Conservation (phyloP, 2,888 invertebrate genomes). For the Cheilosia pagana region DNA sequence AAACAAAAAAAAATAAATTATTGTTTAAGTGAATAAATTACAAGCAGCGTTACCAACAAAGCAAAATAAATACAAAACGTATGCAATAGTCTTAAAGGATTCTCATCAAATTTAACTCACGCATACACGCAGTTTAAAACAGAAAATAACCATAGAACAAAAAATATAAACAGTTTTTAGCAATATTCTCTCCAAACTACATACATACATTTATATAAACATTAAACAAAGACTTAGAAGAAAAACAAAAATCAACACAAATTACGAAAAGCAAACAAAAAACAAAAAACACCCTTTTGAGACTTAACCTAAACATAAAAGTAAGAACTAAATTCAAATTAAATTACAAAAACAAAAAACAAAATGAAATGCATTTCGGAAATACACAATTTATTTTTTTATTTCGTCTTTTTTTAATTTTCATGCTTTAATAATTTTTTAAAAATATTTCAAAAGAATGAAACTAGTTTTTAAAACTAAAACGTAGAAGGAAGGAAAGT, state of each 20-base stretch:
- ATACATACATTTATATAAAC: conserved; percentile 64
- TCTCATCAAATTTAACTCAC: conserved; percentile 73
- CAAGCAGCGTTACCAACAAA: conserved; percentile 75
- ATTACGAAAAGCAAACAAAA: conserved; percentile 26
- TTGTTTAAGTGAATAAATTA: conserved; percentile 69
- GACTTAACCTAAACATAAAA: conserved; percentile 62
- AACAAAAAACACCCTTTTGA: conserved; percentile 47
- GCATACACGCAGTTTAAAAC: conserved; percentile 71
- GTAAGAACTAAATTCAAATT: conserved; percentile 22
- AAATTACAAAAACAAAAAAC: conserved; percentile 37
- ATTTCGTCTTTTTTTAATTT: background rate
- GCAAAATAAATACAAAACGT: conserved; percentile 55
- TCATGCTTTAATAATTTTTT: conserved; percentile 65
- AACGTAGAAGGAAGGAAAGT: conserved; percentile 19
- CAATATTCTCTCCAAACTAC: conserved; percentile 70
- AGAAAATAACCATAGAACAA: conserved; percentile 71
- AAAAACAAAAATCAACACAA: conserved; percentile 34
- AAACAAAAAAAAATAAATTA: conserved; percentile 41
- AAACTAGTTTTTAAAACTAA: conserved; percentile 65
- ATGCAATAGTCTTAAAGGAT: conserved; percentile 71
- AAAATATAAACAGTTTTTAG: conserved; percentile 73
- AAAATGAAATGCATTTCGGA: conserved; percentile 56
- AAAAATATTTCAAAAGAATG: conserved; percentile 44
- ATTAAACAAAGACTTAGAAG: conserved; percentile 55
- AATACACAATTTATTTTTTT: conserved; percentile 18